Conservation (phyloP, 2,797 vertebrate genomes). For the Carapus acus region DNA sequence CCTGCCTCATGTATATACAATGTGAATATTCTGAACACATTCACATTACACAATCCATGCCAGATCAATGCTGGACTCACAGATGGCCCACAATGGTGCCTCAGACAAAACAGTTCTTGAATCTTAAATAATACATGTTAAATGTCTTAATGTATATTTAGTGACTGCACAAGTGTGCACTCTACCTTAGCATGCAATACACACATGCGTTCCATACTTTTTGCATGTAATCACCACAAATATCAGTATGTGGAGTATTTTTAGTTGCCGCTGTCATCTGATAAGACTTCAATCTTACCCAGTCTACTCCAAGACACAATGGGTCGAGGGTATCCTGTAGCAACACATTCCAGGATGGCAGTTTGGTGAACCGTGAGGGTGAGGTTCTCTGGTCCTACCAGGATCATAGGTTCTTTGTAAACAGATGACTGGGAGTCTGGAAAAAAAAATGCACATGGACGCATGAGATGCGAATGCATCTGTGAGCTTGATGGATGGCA, state of each 20-base stretch:
- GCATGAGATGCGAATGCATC: slow-evolving; percentile 31
- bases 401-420: slow-evolving; percentile 95
- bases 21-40: slow-evolving; percentile 25
- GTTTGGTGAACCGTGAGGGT: slow-evolving; percentile 98
- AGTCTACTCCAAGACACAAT: slow-evolving; percentile 99
- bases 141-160: no score
- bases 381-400: slow-evolving; percentile 96
- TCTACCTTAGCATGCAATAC: no score
- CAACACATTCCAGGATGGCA: slow-evolving; percentile 94
- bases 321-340: slow-evolving; percentile 92
- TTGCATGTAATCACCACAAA: no score
- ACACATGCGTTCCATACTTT: no score
- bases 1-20: slow-evolving; percentile 33
- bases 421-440: slow-evolving; percentile 85
- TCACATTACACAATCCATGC: slow-evolving; percentile 17
- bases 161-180: no score
- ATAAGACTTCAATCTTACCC: slow-evolving; percentile 73
- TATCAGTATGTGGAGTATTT: neutral
- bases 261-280: slow-evolving; percentile 8
- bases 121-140: no score
- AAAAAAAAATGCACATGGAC: slow-evolving; percentile 30
- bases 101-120: no score
- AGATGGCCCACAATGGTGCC: slow-evolving; percentile 15
- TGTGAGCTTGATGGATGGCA: slow-evolving; percentile 54
- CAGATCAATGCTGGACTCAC: slow-evolving; percentile 20